Evolutionary conservation across 2,113 vertebrate genomes (phyloP).

Genomic region (Callipepla squamata): DNA sequence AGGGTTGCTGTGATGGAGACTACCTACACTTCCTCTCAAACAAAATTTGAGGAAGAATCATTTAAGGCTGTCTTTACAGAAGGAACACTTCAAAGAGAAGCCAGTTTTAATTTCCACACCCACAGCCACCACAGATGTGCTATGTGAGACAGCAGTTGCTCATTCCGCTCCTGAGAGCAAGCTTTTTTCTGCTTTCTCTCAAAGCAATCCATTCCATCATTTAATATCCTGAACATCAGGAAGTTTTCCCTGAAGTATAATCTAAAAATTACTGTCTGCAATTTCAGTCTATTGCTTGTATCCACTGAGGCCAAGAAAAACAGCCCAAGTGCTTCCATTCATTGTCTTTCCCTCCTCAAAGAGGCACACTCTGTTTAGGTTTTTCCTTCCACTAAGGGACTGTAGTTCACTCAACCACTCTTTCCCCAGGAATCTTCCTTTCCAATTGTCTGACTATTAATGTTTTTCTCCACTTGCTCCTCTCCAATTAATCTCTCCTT

Average conservation of each 20-base stretch:
- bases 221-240: neutral
- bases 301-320: rapidly evolving
- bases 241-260: neutral
- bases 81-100: neutral
- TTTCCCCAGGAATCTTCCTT: neutral
- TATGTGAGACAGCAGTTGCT: neutral
- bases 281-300: neutral
- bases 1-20: neutral
- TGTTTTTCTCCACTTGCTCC: neutral
- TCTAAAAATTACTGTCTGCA: neutral
- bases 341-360: neutral
- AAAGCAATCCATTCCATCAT: neutral
- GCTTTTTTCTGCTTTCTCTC: neutral
- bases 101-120: neutral
- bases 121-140: neutral
- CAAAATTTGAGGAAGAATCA: neutral
- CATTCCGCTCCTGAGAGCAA: neutral
- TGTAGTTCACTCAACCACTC: neutral
- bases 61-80: neutral
- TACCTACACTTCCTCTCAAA: neutral
- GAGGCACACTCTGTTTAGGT: neutral
- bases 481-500: neutral
- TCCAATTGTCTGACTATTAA: neutral
- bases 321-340: neutral
- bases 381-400: neutral